A percentile compares a stretch with the other conserved stretches of the same genome.
Conservation (phyloP, 2,888 invertebrate species). For the Sarcophaga variegata region DNA sequence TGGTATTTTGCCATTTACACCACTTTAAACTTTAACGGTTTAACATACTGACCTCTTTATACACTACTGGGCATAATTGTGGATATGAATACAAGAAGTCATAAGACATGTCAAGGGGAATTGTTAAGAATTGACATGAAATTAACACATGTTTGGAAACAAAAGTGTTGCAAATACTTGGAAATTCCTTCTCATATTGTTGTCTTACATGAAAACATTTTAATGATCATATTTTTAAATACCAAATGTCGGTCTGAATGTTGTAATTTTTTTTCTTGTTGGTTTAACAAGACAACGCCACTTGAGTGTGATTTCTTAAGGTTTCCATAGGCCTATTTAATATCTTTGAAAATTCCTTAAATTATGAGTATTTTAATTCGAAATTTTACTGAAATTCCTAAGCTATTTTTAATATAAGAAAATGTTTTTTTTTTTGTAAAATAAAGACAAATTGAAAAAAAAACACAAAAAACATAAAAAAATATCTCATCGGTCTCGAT, state of each 20-base stretch:
- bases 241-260: background rate
- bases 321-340: background rate
- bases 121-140: background rate
- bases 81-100: background rate
- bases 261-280: constrained; percentile 28
- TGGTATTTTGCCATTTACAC: background rate
- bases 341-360: constrained; percentile 8
- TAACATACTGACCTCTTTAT: constrained; percentile 65
- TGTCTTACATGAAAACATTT: constrained; percentile 10
- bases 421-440: background rate
- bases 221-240: background rate
- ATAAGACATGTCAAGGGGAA: constrained; percentile 23
- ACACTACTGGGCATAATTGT: background rate
- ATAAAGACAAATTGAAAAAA: no score
- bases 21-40: constrained; percentile 46
- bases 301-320: constrained; percentile 21
- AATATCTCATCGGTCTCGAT: background rate
- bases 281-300: constrained; percentile 27
- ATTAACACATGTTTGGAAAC: constrained; percentile 30
- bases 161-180: constrained; percentile 31
- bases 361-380: background rate
- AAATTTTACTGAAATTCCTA: constrained; percentile 50
- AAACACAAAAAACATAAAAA: background rate
- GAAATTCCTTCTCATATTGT: background rate
- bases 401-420: constrained; percentile 45